Conservation (phyloP, 1,140 invertebrate genomes). For the Drosophila nikananu region DNA sequence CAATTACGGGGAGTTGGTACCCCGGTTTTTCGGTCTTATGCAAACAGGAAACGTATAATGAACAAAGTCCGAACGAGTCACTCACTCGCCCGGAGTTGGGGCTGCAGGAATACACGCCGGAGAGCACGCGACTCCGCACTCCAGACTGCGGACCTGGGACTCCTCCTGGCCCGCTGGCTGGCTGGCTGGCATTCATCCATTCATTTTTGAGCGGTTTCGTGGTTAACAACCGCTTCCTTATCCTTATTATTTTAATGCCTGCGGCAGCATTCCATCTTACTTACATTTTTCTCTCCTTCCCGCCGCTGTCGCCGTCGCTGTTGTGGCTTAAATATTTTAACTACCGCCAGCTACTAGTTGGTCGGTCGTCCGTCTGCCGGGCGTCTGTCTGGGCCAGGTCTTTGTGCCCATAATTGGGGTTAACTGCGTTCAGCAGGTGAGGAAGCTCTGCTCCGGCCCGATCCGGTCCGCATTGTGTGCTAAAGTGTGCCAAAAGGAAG, state of each 20-base stretch:
- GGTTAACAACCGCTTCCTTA: slow-evolving; percentile 83
- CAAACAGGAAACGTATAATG: slow-evolving; percentile 84
- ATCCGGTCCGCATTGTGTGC: slow-evolving; percentile 53
- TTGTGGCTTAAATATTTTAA: slow-evolving; percentile 78
- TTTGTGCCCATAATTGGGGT: slow-evolving; percentile 79
- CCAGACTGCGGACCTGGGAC: slow-evolving; percentile 5
- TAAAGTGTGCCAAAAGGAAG: slow-evolving; percentile 81
- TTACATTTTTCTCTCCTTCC: slow-evolving; percentile 63
- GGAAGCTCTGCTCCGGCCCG: slow-evolving; percentile 41
- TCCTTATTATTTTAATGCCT: slow-evolving; percentile 84
- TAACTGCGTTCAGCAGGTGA: slow-evolving; percentile 72
- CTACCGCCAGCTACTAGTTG: slow-evolving; percentile 58
- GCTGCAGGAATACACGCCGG: slow-evolving; percentile 14
- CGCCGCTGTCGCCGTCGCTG: slow-evolving; percentile 11
- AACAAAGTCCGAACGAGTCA: slow-evolving; percentile 66
- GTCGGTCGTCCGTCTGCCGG: slow-evolving; percentile 10
- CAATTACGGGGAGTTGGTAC: slow-evolving; percentile 63
- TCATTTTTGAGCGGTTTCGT: slow-evolving; percentile 82
- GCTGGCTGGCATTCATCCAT: slow-evolving; percentile 63
- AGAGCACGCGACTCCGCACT: slow-evolving; percentile 35
- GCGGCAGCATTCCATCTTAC: slow-evolving; percentile 81
- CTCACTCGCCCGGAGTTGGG: slow-evolving; percentile 41
- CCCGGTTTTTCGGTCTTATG: slow-evolving; percentile 57
- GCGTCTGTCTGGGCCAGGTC: slow-evolving; percentile 50
- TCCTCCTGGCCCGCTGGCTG: slow-evolving; percentile 8